Conservation (phyloP, 2,888 invertebrate species). For the Leucophenga maculata region DNA sequence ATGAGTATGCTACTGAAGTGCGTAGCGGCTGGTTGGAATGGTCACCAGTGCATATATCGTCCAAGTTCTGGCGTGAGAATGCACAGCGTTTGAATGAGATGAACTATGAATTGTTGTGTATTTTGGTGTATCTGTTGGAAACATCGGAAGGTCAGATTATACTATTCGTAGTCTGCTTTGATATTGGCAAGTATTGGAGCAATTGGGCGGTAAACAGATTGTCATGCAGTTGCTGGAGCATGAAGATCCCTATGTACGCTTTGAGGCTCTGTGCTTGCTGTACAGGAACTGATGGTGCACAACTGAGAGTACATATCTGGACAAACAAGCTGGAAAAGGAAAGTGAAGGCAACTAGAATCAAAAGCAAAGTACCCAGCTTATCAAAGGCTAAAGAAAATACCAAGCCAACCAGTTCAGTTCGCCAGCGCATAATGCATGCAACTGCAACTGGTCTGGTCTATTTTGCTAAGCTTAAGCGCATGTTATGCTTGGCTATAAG, state of each 20-base stretch:
- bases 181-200: slow-evolving; percentile 99
- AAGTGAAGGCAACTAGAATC: slow-evolving; percentile 59
- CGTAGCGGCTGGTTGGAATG: slow-evolving; percentile 93
- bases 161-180: slow-evolving; percentile 97
- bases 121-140: slow-evolving; percentile 94
- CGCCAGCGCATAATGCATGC: slow-evolving; percentile 1
- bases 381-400: slow-evolving; percentile 68
- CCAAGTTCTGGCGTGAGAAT: slow-evolving; percentile 99
- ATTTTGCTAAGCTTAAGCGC: slow-evolving; percentile 50
- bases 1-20: slow-evolving; percentile 97
- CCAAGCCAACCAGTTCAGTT: background rate
- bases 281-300: slow-evolving; percentile 99
- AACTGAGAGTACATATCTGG: slow-evolving; percentile 95
- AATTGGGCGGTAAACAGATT: slow-evolving; percentile 96
- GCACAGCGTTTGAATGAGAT: slow-evolving; percentile 96
- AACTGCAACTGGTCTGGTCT: background rate
- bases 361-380: slow-evolving; percentile 65
- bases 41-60: slow-evolving; percentile 99
- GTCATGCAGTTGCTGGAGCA: slow-evolving; percentile 98
- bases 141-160: slow-evolving; percentile 94
- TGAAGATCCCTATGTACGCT: slow-evolving; percentile 98
- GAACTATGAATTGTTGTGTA: slow-evolving; percentile 96
- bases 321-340: slow-evolving; percentile 94
- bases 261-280: slow-evolving; percentile 97
- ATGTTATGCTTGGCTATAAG: slow-evolving; percentile 33